These are phyloP conservation scores for Forficula auricularia DNA, from an alignment of 1,140 invertebrate species.

Conservation along the genomic window DNA sequence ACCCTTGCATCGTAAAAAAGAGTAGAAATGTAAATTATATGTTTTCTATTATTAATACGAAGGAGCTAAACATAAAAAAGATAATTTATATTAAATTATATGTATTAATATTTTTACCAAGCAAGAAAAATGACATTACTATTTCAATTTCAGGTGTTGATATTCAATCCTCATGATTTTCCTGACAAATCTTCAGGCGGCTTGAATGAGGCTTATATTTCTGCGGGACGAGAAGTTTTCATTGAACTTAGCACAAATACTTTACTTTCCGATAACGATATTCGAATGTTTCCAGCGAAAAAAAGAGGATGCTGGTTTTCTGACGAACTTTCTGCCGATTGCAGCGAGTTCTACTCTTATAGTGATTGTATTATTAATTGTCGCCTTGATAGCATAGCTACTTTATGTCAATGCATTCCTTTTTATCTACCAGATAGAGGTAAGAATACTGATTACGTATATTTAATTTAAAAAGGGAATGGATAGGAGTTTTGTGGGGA, in stretches of 20 bases:
- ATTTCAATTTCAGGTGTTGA: constrained; percentile 20
- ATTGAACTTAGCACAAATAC: constrained; percentile 15
- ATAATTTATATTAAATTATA: too few species aligned
- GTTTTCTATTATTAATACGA: too few species aligned
- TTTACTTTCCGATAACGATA: constrained; percentile 11
- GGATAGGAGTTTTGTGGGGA: too few species aligned
- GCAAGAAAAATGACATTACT: too few species aligned
- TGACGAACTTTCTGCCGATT: constrained; percentile 24
- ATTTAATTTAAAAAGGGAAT: too few species aligned
- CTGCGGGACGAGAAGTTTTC: constrained; percentile 11
- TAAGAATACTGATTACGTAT: not conserved
- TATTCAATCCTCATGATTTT: constrained; percentile 29
- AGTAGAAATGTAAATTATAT: too few species aligned
- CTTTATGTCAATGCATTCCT: constrained; percentile 34
- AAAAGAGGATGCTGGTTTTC: constrained; percentile 35
- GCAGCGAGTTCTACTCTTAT: constrained; percentile 29
- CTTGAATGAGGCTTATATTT: constrained; percentile 17
- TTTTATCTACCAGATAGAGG: constrained; percentile 21
- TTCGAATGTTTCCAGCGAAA: constrained; percentile 13
- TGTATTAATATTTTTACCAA: too few species aligned
- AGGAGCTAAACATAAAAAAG: too few species aligned
- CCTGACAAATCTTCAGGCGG: constrained; percentile 24
- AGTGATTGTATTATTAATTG: constrained; percentile 38
- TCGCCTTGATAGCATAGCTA: constrained; percentile 27
- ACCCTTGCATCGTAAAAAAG: too few species aligned